phyloP scores from a whole-genome alignment of 2,113 vertebrate species.

The Patagioenas fasciata region DNA sequence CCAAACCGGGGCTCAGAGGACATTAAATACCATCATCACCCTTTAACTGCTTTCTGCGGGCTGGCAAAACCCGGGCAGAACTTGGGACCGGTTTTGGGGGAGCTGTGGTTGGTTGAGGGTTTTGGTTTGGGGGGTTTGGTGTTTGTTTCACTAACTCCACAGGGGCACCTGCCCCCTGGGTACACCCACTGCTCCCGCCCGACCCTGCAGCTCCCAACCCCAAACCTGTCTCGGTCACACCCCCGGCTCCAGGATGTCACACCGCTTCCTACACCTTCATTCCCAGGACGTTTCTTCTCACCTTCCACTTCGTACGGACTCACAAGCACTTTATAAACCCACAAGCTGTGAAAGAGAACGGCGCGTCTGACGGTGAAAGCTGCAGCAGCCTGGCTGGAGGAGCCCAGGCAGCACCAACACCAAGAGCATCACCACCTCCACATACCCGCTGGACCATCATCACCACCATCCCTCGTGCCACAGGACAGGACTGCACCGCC shows the following conservation, averaged over 20 bases:
- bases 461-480: too few relatives aligned
- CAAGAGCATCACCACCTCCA: background rate
- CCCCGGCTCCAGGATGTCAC: too few relatives aligned
- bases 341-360: background rate
- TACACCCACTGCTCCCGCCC: rapidly evolving
- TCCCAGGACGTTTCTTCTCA: background rate
- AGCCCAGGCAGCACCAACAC: background rate
- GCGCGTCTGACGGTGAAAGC: background rate
- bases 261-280: background rate
- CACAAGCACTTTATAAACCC: rapidly evolving
- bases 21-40: too few relatives aligned
- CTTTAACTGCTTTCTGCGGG: rapidly evolving
- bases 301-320: background rate
- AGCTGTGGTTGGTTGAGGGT: too few relatives aligned
- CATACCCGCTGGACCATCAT: too few relatives aligned
- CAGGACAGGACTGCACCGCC: too few relatives aligned
- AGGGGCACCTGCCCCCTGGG: background rate
- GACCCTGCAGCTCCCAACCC: background rate
- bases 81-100: background rate
- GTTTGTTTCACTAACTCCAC: background rate
- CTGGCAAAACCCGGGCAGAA: background rate
- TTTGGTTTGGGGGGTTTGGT: too few relatives aligned
- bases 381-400: background rate
- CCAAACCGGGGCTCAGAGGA: background rate
- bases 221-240: too few relatives aligned